Conservation (phyloP, 2,797 vertebrate species). For the Gambusia yucatana region DNA sequence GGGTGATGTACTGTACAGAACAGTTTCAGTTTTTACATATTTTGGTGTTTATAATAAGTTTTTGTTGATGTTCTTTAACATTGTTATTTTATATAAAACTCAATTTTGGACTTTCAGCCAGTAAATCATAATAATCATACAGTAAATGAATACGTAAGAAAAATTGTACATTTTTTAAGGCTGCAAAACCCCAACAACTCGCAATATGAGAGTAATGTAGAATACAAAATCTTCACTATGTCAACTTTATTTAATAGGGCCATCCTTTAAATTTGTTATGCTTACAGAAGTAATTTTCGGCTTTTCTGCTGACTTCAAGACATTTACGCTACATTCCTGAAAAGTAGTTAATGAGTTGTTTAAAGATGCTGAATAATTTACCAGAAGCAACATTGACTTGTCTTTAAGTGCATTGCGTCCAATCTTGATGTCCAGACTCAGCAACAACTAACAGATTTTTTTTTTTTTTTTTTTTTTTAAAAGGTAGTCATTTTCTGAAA, state of each 20-base stretch:
- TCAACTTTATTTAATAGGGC: not conserved
- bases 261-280: not conserved
- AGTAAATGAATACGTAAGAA: not conserved
- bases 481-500: slow-evolving; percentile 19
- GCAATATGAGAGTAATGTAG: not conserved
- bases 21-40: not conserved
- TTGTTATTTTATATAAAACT: not conserved
- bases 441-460: slow-evolving; percentile 41
- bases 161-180: not conserved
- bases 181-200: not conserved
- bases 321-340: slow-evolving; percentile 50
- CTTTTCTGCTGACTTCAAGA: slow-evolving; percentile 40
- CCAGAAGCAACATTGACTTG: slow-evolving; percentile 59
- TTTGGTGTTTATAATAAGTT: not conserved
- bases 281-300: not conserved
- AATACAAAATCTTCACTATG: not conserved
- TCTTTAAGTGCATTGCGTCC: slow-evolving; percentile 48
- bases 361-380: slow-evolving; percentile 72
- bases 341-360: slow-evolving; percentile 65
- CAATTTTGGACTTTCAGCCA: not conserved
- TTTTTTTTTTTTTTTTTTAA: not conserved
- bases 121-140: not conserved
- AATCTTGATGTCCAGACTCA: slow-evolving; percentile 22
- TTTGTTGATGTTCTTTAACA: not conserved
- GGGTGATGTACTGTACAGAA: not conserved